Evolutionary conservation across 1,140 invertebrate species (phyloP).

Genomic region (Homarus americanus): DNA sequence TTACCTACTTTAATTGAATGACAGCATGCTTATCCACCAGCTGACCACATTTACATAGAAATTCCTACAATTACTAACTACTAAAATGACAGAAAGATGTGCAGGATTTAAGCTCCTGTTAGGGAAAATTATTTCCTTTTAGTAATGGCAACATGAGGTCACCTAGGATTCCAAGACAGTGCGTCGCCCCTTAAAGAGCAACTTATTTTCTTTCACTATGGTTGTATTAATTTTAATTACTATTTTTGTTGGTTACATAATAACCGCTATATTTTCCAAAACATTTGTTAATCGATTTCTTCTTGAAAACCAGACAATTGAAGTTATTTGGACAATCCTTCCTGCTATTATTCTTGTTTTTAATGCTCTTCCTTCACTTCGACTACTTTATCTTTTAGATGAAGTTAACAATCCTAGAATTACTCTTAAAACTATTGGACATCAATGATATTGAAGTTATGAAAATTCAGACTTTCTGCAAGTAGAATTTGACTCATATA

Average conservation of each 20-base stretch:
- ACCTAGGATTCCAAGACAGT: not conserved
- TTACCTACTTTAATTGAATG: conserved; percentile 2
- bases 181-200: conserved; percentile 1
- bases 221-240: not conserved
- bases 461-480: conserved; percentile 40
- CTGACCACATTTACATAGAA: conserved; percentile 81
- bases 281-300: not conserved
- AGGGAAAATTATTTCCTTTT: conserved; percentile 33
- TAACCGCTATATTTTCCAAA: not conserved
- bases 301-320: not conserved
- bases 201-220: not conserved
- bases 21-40: conserved; percentile 77
- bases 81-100: conserved; percentile 77
- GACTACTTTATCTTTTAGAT: conserved; percentile 82
- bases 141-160: conserved; percentile 37
- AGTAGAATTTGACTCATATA: conserved; percentile 37
- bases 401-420: conserved; percentile 81
- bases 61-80: conserved; percentile 80
- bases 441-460: conserved; percentile 84
- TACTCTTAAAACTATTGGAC: conserved; percentile 82
- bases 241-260: not conserved
- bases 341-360: conserved; percentile 12
- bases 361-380: conserved; percentile 18
- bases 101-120: conserved; percentile 34
- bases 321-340: conserved; percentile 19